Conservation (phyloP, 2,888 invertebrate species). For the Luperina testacea region DNA sequence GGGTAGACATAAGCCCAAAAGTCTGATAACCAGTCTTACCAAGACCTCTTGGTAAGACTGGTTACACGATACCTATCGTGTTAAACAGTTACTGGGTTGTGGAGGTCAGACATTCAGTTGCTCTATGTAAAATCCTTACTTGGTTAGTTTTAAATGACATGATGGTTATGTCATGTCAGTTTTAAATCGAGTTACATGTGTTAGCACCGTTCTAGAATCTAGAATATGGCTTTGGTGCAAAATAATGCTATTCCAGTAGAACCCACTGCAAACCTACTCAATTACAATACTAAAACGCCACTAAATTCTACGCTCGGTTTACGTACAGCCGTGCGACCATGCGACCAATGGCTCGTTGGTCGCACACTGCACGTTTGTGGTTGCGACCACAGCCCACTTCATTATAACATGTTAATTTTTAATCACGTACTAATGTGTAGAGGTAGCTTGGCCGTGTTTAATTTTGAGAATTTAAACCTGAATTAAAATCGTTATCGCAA, state of each 20-base stretch:
- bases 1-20: not conserved
- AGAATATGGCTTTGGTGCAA: not conserved
- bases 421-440: conserved; percentile 31
- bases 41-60: too few relatives aligned
- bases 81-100: too few relatives aligned
- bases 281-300: conserved; percentile 34
- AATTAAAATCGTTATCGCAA: not conserved
- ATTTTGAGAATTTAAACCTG: conserved; percentile 11
- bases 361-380: conserved; percentile 41
- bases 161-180: not conserved
- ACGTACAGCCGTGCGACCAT: not conserved
- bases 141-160: not conserved
- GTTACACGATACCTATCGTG: too few relatives aligned
- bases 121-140: not conserved
- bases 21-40: not conserved
- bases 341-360: conserved; percentile 33
- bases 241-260: not conserved
- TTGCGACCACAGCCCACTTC: conserved; percentile 39
- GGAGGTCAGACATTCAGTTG: not conserved
- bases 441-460: not conserved
- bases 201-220: not conserved
- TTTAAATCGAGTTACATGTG: not conserved
- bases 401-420: conserved; percentile 62
- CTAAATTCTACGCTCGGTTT: conserved; percentile 49
- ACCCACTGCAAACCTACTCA: not conserved